Conservation (phyloP, 1,140 invertebrate genomes). For the Drosophila nigrodunni region DNA sequence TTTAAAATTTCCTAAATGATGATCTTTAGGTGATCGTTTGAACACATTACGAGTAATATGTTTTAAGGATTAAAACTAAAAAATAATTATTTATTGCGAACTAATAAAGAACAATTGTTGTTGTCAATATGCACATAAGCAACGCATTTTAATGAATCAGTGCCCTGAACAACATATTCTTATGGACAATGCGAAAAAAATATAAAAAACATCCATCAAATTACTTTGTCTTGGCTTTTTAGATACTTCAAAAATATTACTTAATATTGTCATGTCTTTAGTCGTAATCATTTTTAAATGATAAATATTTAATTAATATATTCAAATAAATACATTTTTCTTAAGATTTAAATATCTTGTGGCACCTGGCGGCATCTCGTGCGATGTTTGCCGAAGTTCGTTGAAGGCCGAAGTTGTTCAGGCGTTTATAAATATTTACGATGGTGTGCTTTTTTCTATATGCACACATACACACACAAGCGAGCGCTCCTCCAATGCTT, state of each 20-base stretch:
- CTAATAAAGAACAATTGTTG: too few species aligned
- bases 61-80: too few species aligned
- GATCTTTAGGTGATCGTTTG: too few species aligned
- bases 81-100: too few species aligned
- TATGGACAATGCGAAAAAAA: too few species aligned
- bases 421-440: conserved; percentile 59
- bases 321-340: neutral
- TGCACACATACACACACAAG: conserved; percentile 12
- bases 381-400: conserved; percentile 25
- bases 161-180: too few species aligned
- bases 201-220: too few species aligned
- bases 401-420: conserved; percentile 34
- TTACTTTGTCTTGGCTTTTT: neutral
- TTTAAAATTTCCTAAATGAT: too few species aligned
- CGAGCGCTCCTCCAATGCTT: conserved; percentile 3
- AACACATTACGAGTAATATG: too few species aligned
- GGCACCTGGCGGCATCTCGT: conserved; percentile 14
- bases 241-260: neutral
- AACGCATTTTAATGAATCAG: too few species aligned
- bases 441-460: conserved; percentile 55
- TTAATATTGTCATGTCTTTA: neutral
- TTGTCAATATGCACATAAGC: too few species aligned
- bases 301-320: neutral
- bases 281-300: neutral
- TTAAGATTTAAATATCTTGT: conserved; percentile 12